phyloP scores from a whole-genome alignment of 2,888 invertebrate genomes.

The Ophion slaviceki region DNA sequence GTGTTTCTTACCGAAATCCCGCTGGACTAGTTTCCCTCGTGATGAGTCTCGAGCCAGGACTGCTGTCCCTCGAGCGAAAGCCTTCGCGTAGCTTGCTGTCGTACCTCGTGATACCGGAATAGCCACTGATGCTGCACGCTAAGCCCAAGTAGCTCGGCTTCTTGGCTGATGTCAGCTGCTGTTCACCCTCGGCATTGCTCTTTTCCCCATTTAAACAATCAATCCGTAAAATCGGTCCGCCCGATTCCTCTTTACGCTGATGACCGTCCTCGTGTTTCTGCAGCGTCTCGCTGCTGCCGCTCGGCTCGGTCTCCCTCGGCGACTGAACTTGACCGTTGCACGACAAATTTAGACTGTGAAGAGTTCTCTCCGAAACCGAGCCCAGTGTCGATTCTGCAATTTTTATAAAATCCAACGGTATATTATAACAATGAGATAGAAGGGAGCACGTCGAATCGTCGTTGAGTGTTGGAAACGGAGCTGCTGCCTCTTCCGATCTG shows the following conservation, averaged over 20 bases:
- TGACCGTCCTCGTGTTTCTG: constrained; percentile 59
- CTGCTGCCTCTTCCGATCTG: too few species aligned
- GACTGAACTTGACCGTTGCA: constrained; percentile 81
- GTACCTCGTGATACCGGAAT: constrained; percentile 94
- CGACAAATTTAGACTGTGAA: constrained; percentile 84
- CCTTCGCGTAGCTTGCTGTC: constrained; percentile 92
- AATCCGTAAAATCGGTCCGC: constrained; percentile 40
- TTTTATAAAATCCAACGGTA: constrained; percentile 37
- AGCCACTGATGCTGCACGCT: constrained; percentile 96
- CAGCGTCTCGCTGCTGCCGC: constrained; percentile 76
- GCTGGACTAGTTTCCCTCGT: constrained; percentile 81
- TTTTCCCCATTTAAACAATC: constrained; percentile 66
- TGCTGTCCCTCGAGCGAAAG: constrained; percentile 82
- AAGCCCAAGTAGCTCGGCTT: constrained; percentile 95
- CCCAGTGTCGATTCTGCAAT: constrained; percentile 84
- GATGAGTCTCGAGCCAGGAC: constrained; percentile 81
- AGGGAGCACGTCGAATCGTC: too few species aligned
- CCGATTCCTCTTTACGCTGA: not conserved
- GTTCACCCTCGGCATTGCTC: constrained; percentile 71
- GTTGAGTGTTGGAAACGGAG: too few species aligned
- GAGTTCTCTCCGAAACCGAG: constrained; percentile 83
- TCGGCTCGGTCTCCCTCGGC: constrained; percentile 73
- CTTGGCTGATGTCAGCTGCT: constrained; percentile 84
- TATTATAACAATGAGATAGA: too few species aligned
- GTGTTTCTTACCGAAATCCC: constrained; percentile 77